Conservation (phyloP, 2,888 invertebrate species). For the Rotaria macrura region DNA sequence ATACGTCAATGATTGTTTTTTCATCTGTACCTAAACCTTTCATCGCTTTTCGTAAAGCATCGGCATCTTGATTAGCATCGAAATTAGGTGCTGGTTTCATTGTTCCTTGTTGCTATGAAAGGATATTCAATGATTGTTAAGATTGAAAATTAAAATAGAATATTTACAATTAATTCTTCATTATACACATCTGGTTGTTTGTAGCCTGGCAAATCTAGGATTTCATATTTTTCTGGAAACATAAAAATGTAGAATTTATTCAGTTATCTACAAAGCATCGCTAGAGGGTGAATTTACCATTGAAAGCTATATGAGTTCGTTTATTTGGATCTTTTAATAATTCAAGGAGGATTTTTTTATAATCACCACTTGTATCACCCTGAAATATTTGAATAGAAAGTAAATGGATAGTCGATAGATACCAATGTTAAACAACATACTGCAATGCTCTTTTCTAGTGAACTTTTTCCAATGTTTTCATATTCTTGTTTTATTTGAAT, state of each 20-base stretch:
- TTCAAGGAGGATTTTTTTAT: slow-evolving; percentile 41
- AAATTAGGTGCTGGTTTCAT: slow-evolving; percentile 46
- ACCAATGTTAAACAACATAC: too few relatives aligned
- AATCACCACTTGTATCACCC: slow-evolving; percentile 48
- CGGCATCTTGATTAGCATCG: slow-evolving; percentile 47
- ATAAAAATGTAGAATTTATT: too few relatives aligned
- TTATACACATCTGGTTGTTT: neutral
- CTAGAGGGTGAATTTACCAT: neutral
- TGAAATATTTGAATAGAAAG: slow-evolving; percentile 34
- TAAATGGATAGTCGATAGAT: too few relatives aligned
- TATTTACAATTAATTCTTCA: neutral
- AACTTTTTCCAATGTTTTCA: slow-evolving; percentile 41
- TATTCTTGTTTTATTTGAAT: slow-evolving; percentile 49
- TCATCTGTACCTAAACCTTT: slow-evolving; percentile 51
- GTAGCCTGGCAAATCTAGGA: neutral
- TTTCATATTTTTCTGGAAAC: neutral
- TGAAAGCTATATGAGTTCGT: neutral
- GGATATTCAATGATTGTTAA: too few relatives aligned
- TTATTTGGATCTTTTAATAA: slow-evolving; percentile 41
- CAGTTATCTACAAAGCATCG: too few relatives aligned
- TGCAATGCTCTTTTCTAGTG: neutral
- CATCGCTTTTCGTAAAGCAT: slow-evolving; percentile 47
- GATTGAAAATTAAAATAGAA: neutral
- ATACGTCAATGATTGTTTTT: slow-evolving; percentile 44
- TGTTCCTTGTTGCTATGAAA: slow-evolving; percentile 47